A percentile compares a stretch with the other conserved stretches of the same genome.
Conservation (phyloP, 2,113 vertebrate species). For the Antechinus flavipes region DNA sequence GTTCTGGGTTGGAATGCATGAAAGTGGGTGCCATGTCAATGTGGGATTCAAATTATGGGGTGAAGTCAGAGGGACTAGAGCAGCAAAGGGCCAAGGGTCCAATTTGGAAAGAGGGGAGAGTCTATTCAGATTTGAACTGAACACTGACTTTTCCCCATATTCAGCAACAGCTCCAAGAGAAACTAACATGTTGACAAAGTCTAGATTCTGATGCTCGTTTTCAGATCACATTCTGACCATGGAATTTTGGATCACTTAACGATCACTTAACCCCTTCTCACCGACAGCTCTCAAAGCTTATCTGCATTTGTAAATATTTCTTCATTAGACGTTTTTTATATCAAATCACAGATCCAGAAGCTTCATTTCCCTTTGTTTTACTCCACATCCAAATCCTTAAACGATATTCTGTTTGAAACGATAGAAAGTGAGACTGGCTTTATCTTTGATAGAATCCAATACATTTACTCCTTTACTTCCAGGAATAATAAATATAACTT, state of each 20-base stretch:
- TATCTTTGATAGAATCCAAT: not conserved
- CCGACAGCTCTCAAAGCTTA: not conserved
- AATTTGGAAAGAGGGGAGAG: not conserved
- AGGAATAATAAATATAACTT: not conserved
- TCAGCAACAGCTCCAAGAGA: not conserved
- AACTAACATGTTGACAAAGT: not conserved
- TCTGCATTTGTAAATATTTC: not conserved
- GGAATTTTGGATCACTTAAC: not conserved
- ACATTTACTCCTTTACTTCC: not conserved
- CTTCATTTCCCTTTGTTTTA: not conserved
- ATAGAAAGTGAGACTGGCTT: not conserved
- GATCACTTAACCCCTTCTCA: not conserved
- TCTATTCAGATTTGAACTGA: no score
- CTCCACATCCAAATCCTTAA: not conserved
- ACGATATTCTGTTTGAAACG: not conserved
- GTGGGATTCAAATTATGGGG: not conserved
- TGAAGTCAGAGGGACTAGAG: not conserved
- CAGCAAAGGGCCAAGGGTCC: not conserved
- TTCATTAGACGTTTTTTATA: not conserved
- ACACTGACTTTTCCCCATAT: not conserved
- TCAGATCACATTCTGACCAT: not conserved
- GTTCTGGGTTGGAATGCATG: not conserved
- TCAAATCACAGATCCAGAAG: not conserved
- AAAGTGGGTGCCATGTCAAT: not conserved
- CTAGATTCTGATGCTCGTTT: not conserved